Percentiles rank a stretch among this genome's conserved stretches.
Evolutionary conservation across 1,140 invertebrate genomes (phyloP).

Genomic region (Zaprionus gabonicus): DNA sequence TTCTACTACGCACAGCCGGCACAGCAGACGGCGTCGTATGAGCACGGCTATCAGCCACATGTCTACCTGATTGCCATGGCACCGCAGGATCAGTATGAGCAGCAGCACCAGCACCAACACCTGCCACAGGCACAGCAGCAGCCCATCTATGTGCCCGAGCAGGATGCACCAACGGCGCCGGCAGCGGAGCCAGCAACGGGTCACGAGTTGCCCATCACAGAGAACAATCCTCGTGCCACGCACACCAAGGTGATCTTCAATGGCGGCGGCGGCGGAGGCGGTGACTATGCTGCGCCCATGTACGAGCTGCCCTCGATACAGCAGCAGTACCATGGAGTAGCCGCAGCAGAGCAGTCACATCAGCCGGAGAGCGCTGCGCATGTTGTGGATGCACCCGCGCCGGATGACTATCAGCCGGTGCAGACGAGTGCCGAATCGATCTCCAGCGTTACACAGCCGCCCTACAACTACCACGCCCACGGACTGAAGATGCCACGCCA

Average conservation of each 20-base stretch:
- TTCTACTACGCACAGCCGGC: constrained; percentile 67
- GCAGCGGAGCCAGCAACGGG: constrained; percentile 28
- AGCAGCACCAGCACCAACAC: constrained; percentile 22
- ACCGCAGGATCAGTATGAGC: constrained; percentile 49
- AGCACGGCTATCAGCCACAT: constrained; percentile 61
- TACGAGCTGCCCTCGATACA: constrained; percentile 54
- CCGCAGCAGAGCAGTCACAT: constrained; percentile 29
- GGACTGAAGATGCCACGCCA: constrained; percentile 42
- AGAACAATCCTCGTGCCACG: constrained; percentile 78
- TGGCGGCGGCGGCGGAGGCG: constrained; percentile 32
- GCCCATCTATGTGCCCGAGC: constrained; percentile 74
- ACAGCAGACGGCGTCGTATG: constrained; percentile 28
- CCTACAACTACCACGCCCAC: constrained; percentile 81
- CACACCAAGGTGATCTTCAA: constrained; percentile 83
- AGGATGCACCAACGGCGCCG: constrained; percentile 47
- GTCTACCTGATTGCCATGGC: constrained; percentile 75
- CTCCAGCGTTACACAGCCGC: constrained; percentile 58
- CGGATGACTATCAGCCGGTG: constrained; percentile 37
- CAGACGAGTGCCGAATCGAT: constrained; percentile 22
- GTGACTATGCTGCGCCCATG: constrained; percentile 42
- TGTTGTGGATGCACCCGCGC: constrained; percentile 12
- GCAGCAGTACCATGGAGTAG: constrained; percentile 53
- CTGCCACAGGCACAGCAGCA: constrained; percentile 25
- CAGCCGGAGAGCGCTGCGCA: constrained; percentile 36
- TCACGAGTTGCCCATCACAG: constrained; percentile 62